A percentile compares a stretch with the other conserved stretches of the same genome.
Evolutionary conservation across 2,797 vertebrate genomes (phyloP).

Genomic region (Diceros bicornis): DNA sequence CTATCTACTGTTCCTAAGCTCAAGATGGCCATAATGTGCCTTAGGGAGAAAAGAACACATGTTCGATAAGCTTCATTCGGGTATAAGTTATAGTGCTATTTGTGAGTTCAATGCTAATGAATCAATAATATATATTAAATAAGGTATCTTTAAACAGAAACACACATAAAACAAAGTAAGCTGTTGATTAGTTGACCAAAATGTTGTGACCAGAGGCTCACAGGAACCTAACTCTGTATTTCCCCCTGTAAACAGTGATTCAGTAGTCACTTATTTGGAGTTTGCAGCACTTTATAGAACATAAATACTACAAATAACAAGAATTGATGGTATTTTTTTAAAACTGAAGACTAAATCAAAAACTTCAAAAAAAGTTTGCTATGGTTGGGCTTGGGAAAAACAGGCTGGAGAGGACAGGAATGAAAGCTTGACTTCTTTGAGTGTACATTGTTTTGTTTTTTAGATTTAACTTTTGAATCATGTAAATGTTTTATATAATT

Average conservation of each 20-base stretch:
- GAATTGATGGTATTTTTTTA: conserved; percentile 10
- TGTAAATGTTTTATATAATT: conserved; percentile 76
- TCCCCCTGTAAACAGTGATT: conserved; percentile 23
- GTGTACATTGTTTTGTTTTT: conserved; percentile 49
- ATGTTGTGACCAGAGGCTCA: conserved; percentile 31
- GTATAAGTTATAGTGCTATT: conserved; percentile 49
- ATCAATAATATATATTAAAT: conserved; percentile 54
- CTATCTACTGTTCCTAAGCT: conserved; percentile 59
- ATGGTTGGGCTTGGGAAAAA: conserved; percentile 27
- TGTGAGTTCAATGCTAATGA: conserved; percentile 56
- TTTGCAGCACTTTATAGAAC: not conserved
- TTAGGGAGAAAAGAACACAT: not conserved
- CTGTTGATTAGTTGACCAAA: conserved; percentile 28
- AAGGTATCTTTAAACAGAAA: conserved; percentile 63
- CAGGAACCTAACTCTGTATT: conserved; percentile 50
- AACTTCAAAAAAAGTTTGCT: conserved; percentile 27
- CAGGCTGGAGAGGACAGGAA: not conserved
- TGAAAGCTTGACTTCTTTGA: conserved; percentile 47
- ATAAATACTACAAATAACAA: conserved; percentile 53
- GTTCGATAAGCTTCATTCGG: conserved; percentile 52
- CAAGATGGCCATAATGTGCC: conserved; percentile 47
- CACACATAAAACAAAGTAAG: conserved; percentile 59
- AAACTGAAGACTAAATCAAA: conserved; percentile 18
- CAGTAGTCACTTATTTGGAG: conserved; percentile 53
- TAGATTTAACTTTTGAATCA: conserved; percentile 70